Percentiles rank a stretch among this genome's conserved stretches.
Evolutionary conservation across 2,113 vertebrate species (phyloP).

Genomic region (Saccopteryx bilineata): DNA sequence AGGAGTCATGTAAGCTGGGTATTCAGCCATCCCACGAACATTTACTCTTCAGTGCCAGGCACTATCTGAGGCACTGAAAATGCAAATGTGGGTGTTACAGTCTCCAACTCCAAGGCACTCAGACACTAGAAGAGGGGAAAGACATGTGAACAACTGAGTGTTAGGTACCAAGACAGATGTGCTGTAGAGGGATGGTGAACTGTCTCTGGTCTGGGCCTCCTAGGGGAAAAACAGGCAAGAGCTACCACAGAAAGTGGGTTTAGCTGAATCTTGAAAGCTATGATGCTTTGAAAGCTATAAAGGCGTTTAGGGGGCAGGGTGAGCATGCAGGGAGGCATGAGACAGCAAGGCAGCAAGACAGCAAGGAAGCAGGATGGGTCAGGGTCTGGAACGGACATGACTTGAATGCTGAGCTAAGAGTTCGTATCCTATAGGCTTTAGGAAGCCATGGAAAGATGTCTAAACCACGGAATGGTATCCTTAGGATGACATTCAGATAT

Average conservation of each 20-base stretch:
- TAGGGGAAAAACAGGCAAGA: background rate
- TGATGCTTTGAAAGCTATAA: background rate
- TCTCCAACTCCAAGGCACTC: background rate
- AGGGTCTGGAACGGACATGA: background rate
- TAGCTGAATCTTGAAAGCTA: background rate
- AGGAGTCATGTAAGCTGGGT: background rate
- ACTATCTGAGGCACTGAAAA: background rate
- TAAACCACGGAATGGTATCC: background rate
- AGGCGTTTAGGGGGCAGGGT: background rate
- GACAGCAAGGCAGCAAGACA: background rate
- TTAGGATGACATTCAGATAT: background rate
- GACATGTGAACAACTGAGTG: background rate
- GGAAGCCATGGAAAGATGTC: background rate
- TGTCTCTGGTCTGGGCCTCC: background rate
- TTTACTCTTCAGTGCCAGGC: background rate
- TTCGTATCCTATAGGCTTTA: background rate
- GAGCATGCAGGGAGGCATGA: background rate
- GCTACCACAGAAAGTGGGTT: background rate
- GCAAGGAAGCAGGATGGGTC: too few species aligned
- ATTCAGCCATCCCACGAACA: background rate
- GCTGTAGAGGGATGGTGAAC: background rate
- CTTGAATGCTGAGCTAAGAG: background rate
- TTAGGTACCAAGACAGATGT: background rate
- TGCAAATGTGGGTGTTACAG: background rate
- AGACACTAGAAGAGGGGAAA: background rate